Evolutionary conservation across 2,797 vertebrate genomes (phyloP).

Genomic region (Catamblyrhynchus diadema): DNA sequence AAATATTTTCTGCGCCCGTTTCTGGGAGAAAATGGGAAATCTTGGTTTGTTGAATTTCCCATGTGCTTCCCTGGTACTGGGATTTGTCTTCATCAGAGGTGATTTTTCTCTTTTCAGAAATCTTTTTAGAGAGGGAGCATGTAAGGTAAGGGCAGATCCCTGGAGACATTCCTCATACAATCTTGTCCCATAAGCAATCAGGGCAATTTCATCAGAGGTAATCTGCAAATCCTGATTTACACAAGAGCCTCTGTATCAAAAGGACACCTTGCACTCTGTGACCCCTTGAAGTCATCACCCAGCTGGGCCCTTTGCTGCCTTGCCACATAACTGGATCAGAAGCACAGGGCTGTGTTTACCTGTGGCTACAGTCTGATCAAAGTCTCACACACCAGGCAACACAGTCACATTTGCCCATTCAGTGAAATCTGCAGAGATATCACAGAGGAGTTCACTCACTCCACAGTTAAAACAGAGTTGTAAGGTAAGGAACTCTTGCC

Average conservation of each 20-base stretch:
- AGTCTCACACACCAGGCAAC: neutral
- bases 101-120: neutral
- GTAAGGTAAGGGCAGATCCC: neutral
- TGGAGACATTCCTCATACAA: neutral
- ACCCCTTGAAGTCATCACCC: neutral
- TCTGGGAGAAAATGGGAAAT: neutral
- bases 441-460: neutral
- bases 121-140: neutral
- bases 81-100: neutral
- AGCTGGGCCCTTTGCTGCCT: neutral
- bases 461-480: neutral
- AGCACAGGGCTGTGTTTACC: neutral
- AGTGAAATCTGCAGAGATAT: neutral
- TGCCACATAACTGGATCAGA: neutral
- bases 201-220: neutral
- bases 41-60: neutral
- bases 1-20: neutral
- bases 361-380: neutral
- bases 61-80: neutral
- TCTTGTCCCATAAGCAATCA: neutral
- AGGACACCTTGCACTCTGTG: neutral
- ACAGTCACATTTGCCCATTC: neutral
- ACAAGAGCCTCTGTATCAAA: neutral
- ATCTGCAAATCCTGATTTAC: neutral
- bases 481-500: neutral